Base-by-base conservation (phyloP, 2,888 invertebrate species). In the Lasioglossum lativentre region DNA sequence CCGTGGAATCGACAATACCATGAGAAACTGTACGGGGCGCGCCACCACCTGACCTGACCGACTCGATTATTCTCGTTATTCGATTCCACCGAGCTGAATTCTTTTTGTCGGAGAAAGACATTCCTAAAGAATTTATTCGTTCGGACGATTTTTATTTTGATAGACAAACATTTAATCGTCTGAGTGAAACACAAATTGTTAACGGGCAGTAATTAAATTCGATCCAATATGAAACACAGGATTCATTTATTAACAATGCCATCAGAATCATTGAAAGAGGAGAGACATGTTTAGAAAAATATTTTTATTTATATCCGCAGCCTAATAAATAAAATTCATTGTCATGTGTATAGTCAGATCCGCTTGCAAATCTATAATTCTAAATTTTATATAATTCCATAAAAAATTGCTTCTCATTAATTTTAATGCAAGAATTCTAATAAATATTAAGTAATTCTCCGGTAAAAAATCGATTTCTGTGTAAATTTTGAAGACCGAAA, bases 1-100 rank as follows among this genome's bases (percentile, higher is more conserved):
- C 56, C n/a, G 56, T 56, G n/a, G 52, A 52, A 52, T 52, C 52
- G 52, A 52, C 52, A 52, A 52, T 23, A 52, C 56, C 56, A n/a
- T 56, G n/a, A 56, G 56, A 56, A 56, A 56, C n/a, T 56, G 12
- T 56, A 56, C n/a, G 56, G 56, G 4, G 56, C 12, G 56, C 56
- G 56, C n/a, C 56, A 56, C n/a, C 56, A 56, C n/a, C 56, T 56
- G 56, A 56, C 56, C 2, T 56, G 4, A n/a, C 56, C 56, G 23
- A 56, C 56, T 56, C n/a, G 56, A 56, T 56, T 56, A 56, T 56
- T n/a, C 56, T 56, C n/a, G 56, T 56, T 56, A 56, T 56, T n/a
- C 10, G 56, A 56, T n/a, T 12, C n/a, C 0, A n/a, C 56, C 10
- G 1, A 8, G n/a, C n/a, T 23, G 8, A 56, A n/a, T n/a, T 56